phyloP scores from a whole-genome alignment of 2,888 invertebrate species.

The Scaptomyza tumidula region DNA sequence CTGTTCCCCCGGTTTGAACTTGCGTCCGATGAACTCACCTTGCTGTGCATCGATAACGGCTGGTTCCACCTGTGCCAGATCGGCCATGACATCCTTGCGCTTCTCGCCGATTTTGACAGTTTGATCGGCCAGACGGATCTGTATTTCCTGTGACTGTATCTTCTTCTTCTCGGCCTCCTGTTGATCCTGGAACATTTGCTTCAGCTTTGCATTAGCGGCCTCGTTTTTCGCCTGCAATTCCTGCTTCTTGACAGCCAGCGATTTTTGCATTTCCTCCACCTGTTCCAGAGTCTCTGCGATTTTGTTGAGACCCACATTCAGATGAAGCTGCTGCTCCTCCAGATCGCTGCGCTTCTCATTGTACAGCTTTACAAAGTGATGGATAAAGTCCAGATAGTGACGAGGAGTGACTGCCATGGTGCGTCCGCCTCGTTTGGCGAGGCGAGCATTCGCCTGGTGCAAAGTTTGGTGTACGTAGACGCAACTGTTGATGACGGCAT shows the following conservation, averaged over 20 bases:
- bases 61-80: conserved; percentile 98
- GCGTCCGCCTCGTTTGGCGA: conserved; percentile 95
- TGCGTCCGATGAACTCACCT: conserved; percentile 86
- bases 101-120: conserved; percentile 97
- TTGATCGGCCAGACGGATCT: conserved; percentile 93
- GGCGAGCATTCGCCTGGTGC: conserved; percentile 95
- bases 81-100: conserved; percentile 96
- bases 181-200: conserved; percentile 99
- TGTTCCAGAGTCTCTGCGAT: conserved; percentile 99
- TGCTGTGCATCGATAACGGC: conserved; percentile 99
- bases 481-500: conserved; percentile 99
- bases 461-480: conserved; percentile 99
- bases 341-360: conserved; percentile 99
- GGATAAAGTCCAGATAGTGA: conserved; percentile 99
- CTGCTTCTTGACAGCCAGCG: conserved; percentile 97
- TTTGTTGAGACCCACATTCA: conserved; percentile 99
- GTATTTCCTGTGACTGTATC: conserved; percentile 98
- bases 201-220: conserved; percentile 99
- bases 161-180: conserved; percentile 99
- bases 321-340: conserved; percentile 99
- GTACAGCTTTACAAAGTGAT: conserved; percentile 98
- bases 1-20: conserved; percentile 11
- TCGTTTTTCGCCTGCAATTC: conserved; percentile 98
- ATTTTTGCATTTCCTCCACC: conserved; percentile 99
- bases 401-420: conserved; percentile 99